These are phyloP conservation scores for Agrotis segetum DNA, from an alignment of 2,888 invertebrate species.

Conservation along the genomic window DNA sequence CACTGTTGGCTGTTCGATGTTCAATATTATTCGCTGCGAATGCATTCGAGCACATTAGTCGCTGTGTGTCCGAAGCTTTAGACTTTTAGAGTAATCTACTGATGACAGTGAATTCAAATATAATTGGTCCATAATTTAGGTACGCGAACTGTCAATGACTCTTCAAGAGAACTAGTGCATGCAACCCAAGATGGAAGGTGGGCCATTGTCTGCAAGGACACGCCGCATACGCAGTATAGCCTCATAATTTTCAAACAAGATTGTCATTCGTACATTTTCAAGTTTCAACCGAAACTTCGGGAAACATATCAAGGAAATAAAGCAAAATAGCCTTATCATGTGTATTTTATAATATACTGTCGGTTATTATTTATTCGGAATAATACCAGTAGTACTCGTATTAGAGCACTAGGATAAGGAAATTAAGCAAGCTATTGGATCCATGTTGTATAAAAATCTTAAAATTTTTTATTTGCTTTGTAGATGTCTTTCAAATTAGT, in stretches of 20 bases:
- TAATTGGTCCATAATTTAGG: neutral
- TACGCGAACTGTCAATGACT: neutral
- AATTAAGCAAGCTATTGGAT: neutral
- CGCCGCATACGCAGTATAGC: neutral
- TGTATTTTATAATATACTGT: slow-evolving; percentile 4
- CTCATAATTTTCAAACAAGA: neutral
- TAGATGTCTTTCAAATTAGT: neutral
- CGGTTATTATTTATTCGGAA: neutral
- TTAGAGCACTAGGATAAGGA: neutral
- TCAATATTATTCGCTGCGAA: too few relatives aligned
- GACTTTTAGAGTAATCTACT: too few relatives aligned
- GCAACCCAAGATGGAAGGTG: neutral
- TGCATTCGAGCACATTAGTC: too few relatives aligned
- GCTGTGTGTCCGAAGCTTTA: too few relatives aligned
- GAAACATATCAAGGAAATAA: neutral
- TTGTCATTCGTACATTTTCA: neutral
- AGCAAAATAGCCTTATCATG: neutral
- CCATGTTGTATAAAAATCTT: neutral
- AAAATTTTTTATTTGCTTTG: slow-evolving; percentile 10
- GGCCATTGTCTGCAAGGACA: neutral
- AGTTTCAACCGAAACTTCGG: neutral
- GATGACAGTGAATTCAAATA: too few relatives aligned
- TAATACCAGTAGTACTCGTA: neutral
- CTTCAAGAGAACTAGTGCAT: neutral
- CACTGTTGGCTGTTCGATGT: too few relatives aligned